Evolutionary conservation across 2,888 invertebrate species (phyloP).

Genomic region (Drosophila suboccidentalis): DNA sequence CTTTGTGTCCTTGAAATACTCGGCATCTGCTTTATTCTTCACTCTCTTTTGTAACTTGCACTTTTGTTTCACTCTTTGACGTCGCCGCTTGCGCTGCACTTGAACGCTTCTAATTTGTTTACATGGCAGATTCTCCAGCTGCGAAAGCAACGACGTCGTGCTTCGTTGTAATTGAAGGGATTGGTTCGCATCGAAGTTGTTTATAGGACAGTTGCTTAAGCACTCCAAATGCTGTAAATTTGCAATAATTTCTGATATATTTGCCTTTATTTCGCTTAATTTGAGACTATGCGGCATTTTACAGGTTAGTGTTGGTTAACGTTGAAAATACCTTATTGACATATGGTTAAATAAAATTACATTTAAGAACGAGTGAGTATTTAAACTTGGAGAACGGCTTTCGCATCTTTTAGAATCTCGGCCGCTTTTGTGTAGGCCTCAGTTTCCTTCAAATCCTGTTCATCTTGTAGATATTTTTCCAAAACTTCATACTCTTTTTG

Average conservation of each 20-base stretch:
- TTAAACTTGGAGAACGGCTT: slow-evolving; percentile 79
- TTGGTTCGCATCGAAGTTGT: slow-evolving; percentile 14
- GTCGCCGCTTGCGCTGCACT: slow-evolving; percentile 44
- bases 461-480: slow-evolving; percentile 90
- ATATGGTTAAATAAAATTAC: slow-evolving; percentile 26
- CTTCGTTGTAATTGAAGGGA: slow-evolving; percentile 22
- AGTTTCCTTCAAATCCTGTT: slow-evolving; percentile 91
- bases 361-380: background rate
- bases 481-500: slow-evolving; percentile 92
- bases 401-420: slow-evolving; percentile 89
- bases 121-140: slow-evolving; percentile 43
- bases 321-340: slow-evolving; percentile 17
- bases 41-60: slow-evolving; percentile 12
- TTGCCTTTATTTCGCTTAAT: slow-evolving; percentile 58
- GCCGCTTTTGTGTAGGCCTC: slow-evolving; percentile 90
- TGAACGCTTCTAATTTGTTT: slow-evolving; percentile 34
- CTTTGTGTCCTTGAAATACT: slow-evolving; percentile 1
- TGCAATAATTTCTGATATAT: slow-evolving; percentile 34
- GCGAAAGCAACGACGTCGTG: slow-evolving; percentile 39
- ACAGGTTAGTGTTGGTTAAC: slow-evolving; percentile 49
- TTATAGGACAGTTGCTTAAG: slow-evolving; percentile 7
- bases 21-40: background rate
- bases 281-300: slow-evolving; percentile 57
- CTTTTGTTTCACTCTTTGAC: slow-evolving; percentile 35
- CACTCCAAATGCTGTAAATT: slow-evolving; percentile 50